Base-by-base conservation (phyloP, 2,797 vertebrate species). In the Neosilurus mollespiculum region DNA sequence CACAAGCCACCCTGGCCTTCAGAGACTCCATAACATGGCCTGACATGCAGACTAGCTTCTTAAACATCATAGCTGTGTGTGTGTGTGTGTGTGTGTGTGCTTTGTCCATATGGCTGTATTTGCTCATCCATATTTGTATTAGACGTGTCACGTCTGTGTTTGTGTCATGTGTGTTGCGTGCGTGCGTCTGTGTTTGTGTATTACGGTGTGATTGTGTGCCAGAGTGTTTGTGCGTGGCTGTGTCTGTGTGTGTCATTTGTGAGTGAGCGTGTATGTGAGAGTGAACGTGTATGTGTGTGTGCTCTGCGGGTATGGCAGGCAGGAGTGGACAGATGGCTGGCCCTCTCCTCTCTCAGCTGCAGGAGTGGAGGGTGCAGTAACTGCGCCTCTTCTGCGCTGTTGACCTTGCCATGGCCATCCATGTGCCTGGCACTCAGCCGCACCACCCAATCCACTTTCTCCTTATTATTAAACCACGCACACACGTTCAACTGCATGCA, bases 361-460 rank as follows among this genome's bases (percentile, higher is more conserved):
- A 92, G 93, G 93, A 93, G 92, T 93, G 93, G 93, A 92, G 93
- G 94, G 93, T 93, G 93, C 93, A 94, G 93, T 94, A 94, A 94
- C 94, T 94, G 94, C 84, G 93, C 94, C 94, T 94, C 94, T 94
- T 93, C 94, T 94, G 92, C 91, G 93, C 92, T 94, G 93, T 94
- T 95, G 94, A 95, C 94, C 94, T 95, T 95, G 94, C 94, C 94
- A 90, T 93, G 93, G 93, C 93, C 93, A 93, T 93, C 93, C 93
- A 94, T 93, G 92, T 88, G 93, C 91, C 93, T 95, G 94, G 94
- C 94, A 93, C 91, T 91, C 90, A 88, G 93, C 94, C 94, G 93
- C 92, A 92, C 90, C 93, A 93, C 93, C 94, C 94, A 93, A 92
- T 91, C 93, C 93, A 91, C 93, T 94, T 93, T 94, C 93, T 93